These are phyloP conservation scores for Chrysodeixis includens DNA, from an alignment of 2,888 invertebrate species.

Conservation along the genomic window DNA sequence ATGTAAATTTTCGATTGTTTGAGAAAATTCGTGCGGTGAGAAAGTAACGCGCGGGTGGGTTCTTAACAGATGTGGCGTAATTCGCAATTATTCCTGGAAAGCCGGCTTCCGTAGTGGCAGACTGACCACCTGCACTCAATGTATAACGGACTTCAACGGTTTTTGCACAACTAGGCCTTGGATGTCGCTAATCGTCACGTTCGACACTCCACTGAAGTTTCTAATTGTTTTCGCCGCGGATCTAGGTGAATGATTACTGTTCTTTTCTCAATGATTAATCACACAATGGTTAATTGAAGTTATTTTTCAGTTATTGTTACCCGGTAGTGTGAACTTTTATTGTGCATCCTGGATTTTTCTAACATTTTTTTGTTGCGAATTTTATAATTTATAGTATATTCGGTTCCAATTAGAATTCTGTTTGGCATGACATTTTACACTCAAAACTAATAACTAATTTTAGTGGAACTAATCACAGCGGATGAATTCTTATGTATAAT, in stretches of 20 bases:
- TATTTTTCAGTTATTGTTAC: slow-evolving; percentile 21
- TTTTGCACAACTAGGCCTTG: slow-evolving; percentile 81
- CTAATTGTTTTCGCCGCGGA: slow-evolving; percentile 65
- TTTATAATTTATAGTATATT: neutral
- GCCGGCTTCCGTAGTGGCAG: slow-evolving; percentile 69
- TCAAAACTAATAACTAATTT: neutral
- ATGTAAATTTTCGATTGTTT: slow-evolving; percentile 73
- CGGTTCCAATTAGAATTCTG: neutral
- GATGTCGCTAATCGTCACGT: slow-evolving; percentile 71
- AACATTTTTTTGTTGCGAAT: neutral
- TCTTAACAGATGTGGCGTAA: slow-evolving; percentile 77
- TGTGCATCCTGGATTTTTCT: neutral
- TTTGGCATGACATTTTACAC: neutral
- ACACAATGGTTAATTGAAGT: slow-evolving; percentile 32
- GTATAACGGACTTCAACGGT: slow-evolving; percentile 80
- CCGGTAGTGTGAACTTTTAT: neutral
- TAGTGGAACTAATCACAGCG: neutral
- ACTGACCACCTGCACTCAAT: slow-evolving; percentile 67
- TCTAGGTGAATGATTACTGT: slow-evolving; percentile 58
- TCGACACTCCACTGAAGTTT: slow-evolving; percentile 68
- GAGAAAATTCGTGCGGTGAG: slow-evolving; percentile 67
- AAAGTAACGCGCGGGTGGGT: slow-evolving; percentile 77
- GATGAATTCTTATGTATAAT: neutral
- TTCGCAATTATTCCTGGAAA: slow-evolving; percentile 77
- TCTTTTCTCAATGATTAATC: slow-evolving; percentile 44